A percentile compares a stretch with the other conserved stretches of the same genome.
Conservation (phyloP, 2,113 vertebrate genomes). For the Mirza zaza region DNA sequence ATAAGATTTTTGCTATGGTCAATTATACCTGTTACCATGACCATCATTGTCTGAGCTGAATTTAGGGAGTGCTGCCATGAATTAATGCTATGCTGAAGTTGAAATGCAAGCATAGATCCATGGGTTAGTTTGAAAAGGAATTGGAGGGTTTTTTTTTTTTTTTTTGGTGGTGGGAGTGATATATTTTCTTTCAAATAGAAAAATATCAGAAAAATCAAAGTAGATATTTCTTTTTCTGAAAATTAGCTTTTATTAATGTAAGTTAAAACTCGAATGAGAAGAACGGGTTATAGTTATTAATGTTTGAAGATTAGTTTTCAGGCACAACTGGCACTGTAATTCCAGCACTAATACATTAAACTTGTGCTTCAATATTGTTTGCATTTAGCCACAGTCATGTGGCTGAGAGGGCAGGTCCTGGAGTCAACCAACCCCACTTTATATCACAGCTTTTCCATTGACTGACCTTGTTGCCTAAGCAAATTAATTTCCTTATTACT, state of each 20-base stretch:
- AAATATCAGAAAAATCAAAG: conserved; percentile 46
- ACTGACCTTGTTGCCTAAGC: neutral
- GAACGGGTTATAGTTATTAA: neutral
- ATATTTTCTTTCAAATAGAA: conserved; percentile 57
- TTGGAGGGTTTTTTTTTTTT: neutral
- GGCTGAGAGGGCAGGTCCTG: neutral
- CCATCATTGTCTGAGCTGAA: conserved; percentile 74
- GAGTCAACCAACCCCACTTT: neutral
- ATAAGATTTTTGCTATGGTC: conserved; percentile 54
- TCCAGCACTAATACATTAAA: neutral
- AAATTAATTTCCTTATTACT: neutral
- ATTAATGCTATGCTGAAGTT: conserved; percentile 72
- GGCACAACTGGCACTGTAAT: neutral
- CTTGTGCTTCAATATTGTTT: neutral
- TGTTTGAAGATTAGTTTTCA: neutral
- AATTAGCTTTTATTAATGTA: conserved; percentile 48
- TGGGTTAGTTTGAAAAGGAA: conserved; percentile 61
- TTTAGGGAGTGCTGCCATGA: conserved; percentile 65
- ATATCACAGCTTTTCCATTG: neutral
- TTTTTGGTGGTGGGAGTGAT: neutral
- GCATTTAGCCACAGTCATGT: neutral
- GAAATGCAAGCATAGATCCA: conserved; percentile 74
- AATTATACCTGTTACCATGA: conserved; percentile 52
- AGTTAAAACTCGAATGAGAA: neutral
- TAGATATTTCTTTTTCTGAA: conserved; percentile 48